Evolutionary conservation across 2,113 vertebrate species (phyloP).

Genomic region (Struthidea cinerea): DNA sequence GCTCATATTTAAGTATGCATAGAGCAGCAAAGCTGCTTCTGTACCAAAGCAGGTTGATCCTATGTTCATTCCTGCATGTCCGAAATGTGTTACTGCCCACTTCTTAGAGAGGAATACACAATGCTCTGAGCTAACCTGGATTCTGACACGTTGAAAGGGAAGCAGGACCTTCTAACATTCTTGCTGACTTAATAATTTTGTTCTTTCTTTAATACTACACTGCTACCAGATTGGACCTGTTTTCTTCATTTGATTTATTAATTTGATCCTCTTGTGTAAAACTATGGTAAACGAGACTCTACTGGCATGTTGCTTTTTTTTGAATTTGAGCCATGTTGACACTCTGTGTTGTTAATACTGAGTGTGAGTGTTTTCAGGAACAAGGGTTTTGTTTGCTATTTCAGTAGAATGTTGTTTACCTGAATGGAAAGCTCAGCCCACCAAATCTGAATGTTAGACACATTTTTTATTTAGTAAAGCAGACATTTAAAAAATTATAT

Average conservation of each 20-base stretch:
- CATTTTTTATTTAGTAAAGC: not conserved
- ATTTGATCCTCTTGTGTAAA: not conserved
- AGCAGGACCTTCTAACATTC: not conserved
- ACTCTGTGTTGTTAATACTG: not conserved
- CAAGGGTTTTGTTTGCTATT: not conserved
- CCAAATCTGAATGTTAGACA: not conserved
- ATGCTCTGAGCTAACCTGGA: not conserved
- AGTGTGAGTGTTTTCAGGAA: not conserved
- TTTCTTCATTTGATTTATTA: not conserved
- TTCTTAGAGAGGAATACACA: not conserved
- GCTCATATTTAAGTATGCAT: not conserved
- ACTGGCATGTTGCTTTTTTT: not conserved
- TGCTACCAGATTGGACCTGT: not conserved
- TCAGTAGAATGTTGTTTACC: not conserved
- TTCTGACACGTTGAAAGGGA: not conserved
- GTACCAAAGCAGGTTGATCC: not conserved
- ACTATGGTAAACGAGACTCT: not conserved
- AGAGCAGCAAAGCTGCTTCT: not conserved
- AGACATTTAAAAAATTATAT: not conserved
- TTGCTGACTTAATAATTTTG: not conserved
- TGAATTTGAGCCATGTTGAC: not conserved
- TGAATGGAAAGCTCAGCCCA: not conserved
- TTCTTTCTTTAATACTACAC: not conserved
- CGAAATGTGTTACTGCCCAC: not conserved
- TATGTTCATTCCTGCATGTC: not conserved